A percentile compares a stretch with the other conserved stretches of the same genome.
Evolutionary conservation across 2,113 vertebrate species (phyloP).

Genomic region (Formicarius rufipectus): DNA sequence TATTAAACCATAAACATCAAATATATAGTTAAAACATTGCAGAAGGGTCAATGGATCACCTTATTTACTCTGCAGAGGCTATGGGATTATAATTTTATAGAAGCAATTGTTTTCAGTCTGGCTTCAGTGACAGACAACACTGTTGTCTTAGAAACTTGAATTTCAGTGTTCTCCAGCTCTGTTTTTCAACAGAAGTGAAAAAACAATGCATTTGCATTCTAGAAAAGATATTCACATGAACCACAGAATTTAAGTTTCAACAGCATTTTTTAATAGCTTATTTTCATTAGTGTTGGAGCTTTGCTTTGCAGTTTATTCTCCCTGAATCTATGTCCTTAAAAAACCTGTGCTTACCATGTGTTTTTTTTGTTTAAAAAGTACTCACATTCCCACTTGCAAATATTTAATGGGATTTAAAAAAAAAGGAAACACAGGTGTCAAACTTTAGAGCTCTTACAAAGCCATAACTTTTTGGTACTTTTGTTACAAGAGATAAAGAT

Average conservation of each 20-base stretch:
- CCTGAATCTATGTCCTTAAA: neutral
- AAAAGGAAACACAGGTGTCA: neutral
- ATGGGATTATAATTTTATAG: neutral
- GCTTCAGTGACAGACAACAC: neutral
- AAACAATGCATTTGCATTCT: neutral
- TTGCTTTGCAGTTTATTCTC: neutral
- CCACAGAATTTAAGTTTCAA: neutral
- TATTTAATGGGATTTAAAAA: neutral
- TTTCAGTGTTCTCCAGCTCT: neutral
- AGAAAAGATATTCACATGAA: neutral
- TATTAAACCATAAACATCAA: neutral
- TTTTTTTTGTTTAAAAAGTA: neutral
- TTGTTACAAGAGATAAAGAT: neutral
- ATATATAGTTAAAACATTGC: neutral
- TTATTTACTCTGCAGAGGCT: neutral
- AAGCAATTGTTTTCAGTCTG: neutral
- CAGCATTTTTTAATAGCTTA: neutral
- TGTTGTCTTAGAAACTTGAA: neutral
- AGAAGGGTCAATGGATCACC: neutral
- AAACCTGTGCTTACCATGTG: neutral
- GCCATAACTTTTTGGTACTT: neutral
- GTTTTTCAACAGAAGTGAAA: neutral
- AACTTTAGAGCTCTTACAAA: neutral
- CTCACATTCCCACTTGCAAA: neutral
- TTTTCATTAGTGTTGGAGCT: neutral